Percentiles rank a stretch among this genome's conserved stretches.
Evolutionary conservation across 2,113 vertebrate genomes (phyloP).

Genomic region (Patagioenas fasciata): DNA sequence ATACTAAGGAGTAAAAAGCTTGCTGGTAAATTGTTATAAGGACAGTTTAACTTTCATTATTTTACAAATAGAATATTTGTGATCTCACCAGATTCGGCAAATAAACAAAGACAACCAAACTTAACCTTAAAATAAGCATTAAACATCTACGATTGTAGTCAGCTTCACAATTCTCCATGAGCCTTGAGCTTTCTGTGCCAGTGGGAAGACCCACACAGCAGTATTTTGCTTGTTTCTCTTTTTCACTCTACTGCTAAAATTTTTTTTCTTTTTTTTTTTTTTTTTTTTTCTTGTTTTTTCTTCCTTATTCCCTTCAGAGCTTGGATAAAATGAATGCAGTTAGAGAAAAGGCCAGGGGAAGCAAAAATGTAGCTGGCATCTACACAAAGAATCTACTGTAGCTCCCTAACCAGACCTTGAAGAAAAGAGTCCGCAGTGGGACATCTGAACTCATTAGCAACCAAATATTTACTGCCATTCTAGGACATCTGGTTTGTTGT

Average conservation of each 20-base stretch:
- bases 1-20: background rate
- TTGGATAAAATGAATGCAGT: background rate
- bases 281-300: background rate
- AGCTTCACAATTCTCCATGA: background rate
- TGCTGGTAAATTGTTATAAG: background rate
- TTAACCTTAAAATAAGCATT: background rate
- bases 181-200: background rate
- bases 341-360: background rate
- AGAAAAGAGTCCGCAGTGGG: background rate
- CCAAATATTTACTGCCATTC: background rate
- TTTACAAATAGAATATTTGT: background rate
- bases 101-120: background rate
- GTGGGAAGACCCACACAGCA: background rate
- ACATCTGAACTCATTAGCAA: background rate
- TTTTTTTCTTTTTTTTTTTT: background rate
- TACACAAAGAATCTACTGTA: background rate
- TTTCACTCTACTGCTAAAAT: background rate
- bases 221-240: background rate
- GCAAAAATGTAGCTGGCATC: background rate
- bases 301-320: background rate
- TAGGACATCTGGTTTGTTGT: background rate
- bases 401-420: background rate
- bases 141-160: background rate
- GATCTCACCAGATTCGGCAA: background rate
- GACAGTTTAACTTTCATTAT: background rate